Base-by-base conservation (phyloP, 2,797 vertebrate genomes). In the Melanotaenia boesemani region DNA sequence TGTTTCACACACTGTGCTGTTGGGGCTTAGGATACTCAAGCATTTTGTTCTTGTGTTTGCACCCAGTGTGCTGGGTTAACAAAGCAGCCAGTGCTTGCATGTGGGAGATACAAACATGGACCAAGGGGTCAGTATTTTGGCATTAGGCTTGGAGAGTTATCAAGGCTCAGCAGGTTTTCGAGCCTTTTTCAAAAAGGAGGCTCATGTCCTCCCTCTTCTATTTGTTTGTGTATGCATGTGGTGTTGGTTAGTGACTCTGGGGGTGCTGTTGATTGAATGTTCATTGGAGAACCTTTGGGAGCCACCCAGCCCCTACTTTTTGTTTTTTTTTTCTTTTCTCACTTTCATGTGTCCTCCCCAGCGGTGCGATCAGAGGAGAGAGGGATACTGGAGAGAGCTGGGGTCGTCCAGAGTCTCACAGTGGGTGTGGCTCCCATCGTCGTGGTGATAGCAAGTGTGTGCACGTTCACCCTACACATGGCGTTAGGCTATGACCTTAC, bases 381-480 rank as follows among this genome's bases (percentile, higher is more conserved):
- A 68, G 60, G 72, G 26, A 95, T 94, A 61, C 77, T 96, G 81
- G 95, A 96, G 84, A 90, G 73, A 77, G 95, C 93, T 0, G 93
- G 94, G 20, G 89, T 91, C 36, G 82, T 96, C 64, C 95, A 96
- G 88, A 96, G 95, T 83, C 84, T 96, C 74, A 96, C 95, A 15
- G 79, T 95, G 67, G 95, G 96, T 0, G 89, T 96, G 46, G 93
- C 94, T 67, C 95, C 96, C 7, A 88, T 96, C 1, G 91, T 95
- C 0, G 93, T 95, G 55, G 94, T 96, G 84, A 94, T 96, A 26
- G 95, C 96, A n/a, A 92, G 95, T 20, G 95, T 95, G 36, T 96
- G 95, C 89, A 96, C 96, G 7, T 96, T 96, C 84, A 95, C 94
- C 67, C 84, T 96, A 16, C 95, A 96, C 79, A 95, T 96, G 94